These are phyloP conservation scores for Zhengitettix transpicula DNA, from an alignment of 2,888 invertebrate species.

Conservation along the genomic window DNA sequence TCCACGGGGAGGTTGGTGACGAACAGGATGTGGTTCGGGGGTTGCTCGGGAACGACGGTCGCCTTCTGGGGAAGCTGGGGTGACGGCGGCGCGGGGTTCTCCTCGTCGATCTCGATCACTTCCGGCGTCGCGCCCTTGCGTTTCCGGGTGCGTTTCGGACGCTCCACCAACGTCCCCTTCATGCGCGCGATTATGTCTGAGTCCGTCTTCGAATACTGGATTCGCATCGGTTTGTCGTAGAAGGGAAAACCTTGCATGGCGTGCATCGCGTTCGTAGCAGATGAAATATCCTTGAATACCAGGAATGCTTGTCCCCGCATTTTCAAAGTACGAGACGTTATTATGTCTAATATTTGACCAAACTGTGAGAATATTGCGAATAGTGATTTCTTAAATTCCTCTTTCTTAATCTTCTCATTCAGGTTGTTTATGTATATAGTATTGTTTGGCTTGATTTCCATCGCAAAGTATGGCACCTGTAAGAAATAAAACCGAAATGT, in stretches of 20 bases:
- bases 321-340: background rate
- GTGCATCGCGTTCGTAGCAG: background rate
- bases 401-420: background rate
- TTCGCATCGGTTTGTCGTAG: background rate
- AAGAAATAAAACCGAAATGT: too few species aligned
- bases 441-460: background rate
- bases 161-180: background rate
- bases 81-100: background rate
- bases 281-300: background rate
- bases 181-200: background rate
- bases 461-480: background rate
- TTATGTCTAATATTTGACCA: background rate
- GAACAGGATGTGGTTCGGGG: background rate
- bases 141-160: background rate
- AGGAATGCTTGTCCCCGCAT: background rate
- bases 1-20: background rate
- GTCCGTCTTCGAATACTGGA: background rate
- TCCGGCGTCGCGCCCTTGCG: background rate
- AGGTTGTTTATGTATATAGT: background rate
- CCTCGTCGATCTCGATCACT: background rate
- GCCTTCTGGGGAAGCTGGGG: background rate
- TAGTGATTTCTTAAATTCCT: background rate
- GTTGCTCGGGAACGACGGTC: background rate
- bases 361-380: background rate
- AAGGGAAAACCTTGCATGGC: background rate